Percentiles rank a stretch among this genome's conserved stretches.
phyloP scores from a whole-genome alignment of 1,140 invertebrate genomes.

The Drosophila athabasca region DNA sequence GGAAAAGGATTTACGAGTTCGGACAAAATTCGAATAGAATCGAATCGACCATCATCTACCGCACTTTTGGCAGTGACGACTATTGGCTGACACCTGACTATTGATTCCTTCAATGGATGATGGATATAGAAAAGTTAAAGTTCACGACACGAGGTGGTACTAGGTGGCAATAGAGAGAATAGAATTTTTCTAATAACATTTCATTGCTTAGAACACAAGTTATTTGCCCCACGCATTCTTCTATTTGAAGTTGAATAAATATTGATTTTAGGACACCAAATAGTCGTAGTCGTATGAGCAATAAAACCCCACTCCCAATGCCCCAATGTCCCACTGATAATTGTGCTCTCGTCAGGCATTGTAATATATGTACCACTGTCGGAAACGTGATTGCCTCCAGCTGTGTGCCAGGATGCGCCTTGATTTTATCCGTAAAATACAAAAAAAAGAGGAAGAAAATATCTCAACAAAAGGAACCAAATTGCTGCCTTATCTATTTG shows the following conservation, averaged over 20 bases:
- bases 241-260: constrained; percentile 60
- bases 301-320: constrained; percentile 51
- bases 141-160: neutral
- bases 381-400: constrained; percentile 66
- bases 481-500: constrained; percentile 56
- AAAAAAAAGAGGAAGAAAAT: constrained; percentile 19
- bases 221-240: constrained; percentile 19
- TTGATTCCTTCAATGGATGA: constrained; percentile 42
- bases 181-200: too few species aligned
- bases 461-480: constrained; percentile 38
- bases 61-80: constrained; percentile 8
- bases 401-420: constrained; percentile 37
- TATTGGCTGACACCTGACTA: constrained; percentile 22
- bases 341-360: constrained; percentile 21
- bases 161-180: too few species aligned
- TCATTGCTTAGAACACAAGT: too few species aligned
- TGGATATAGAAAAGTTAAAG: constrained; percentile 8
- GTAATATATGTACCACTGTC: constrained; percentile 44
- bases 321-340: constrained; percentile 34
- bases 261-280: constrained; percentile 43
- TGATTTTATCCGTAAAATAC: constrained; percentile 54
- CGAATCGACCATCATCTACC: neutral
- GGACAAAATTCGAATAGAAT: constrained; percentile 1
- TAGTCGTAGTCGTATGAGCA: constrained; percentile 4
- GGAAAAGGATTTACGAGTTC: constrained; percentile 55